Evolutionary conservation across 2,797 vertebrate species (phyloP), one percentile per base, ranked within the genome.

Genomic region (Heterohyrax brucei): DNA sequence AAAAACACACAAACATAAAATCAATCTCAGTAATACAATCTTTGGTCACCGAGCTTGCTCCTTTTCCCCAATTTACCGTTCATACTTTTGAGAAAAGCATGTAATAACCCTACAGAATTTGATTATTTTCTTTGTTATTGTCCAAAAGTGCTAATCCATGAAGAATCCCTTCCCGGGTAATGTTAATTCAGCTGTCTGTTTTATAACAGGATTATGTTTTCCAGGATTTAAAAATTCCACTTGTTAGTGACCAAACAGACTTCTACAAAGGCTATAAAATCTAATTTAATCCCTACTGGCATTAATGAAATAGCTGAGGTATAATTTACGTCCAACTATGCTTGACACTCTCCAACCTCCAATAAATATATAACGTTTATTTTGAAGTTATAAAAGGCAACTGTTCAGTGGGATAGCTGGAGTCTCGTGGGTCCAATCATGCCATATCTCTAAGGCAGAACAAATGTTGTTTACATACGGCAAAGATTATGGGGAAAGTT

Each of bases 141-240:
- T 98, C 95, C 96, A 46, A 75, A 97, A 98, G 96, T 95, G 96
- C 96, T 98, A 98, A 99, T 98, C 98, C 98, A 94, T 97, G 97
- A 98, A 98, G 97, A 98, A 97, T 98, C 97, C 97, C 97, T 98
- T 98, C 96, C 98, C 96, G 97, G 97, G 98, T 98, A 98, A 98
- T 97, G 97, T 98, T 98, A 98, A 98, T 98, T 98, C 98, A 98
- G 97, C 98, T 98, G 98, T 97, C 97, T 98, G 97, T 98, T 98
- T 98, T 97, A 98, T 99, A 99, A 99, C 98, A 98, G 98, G 98
- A 98, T 98, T 98, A 99, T 97, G 96, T 98, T 98, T 99, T 98
- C 98, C 98, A 98, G 98, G 98, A 98, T 98, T 98, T 98, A 98
- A 98, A 98, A 98, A 98, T 98, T 97, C 98, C 98, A 98, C 97